Percentiles rank a stretch among this genome's conserved stretches.
These are phyloP conservation scores for Eclectus roratus DNA, from an alignment of 2,113 vertebrate species.

Conservation along the genomic window DNA sequence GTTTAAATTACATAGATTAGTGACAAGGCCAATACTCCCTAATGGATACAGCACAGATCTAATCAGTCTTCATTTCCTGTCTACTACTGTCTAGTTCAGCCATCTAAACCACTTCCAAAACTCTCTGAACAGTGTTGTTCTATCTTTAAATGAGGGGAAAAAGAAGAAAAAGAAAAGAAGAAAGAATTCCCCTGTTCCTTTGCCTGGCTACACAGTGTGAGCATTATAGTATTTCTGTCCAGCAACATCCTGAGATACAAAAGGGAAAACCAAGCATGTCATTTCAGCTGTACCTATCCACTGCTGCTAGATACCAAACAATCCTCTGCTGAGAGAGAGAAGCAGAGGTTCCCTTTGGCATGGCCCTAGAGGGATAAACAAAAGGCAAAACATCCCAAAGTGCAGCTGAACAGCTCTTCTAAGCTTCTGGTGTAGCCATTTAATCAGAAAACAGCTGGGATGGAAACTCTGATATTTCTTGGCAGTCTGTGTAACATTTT, in stretches of 20 bases:
- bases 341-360: not conserved
- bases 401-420: slow-evolving; percentile 31
- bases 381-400: slow-evolving; percentile 10
- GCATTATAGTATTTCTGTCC: not conserved
- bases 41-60: not conserved
- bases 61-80: not conserved
- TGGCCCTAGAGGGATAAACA: not conserved
- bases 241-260: not conserved
- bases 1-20: not conserved
- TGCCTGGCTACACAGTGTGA: not conserved
- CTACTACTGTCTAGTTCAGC: not conserved
- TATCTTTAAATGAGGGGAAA: not conserved
- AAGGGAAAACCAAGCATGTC: not conserved
- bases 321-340: not conserved
- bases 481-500: not conserved
- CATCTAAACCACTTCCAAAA: not conserved
- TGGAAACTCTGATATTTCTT: slow-evolving; percentile 62
- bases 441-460: slow-evolving; percentile 48
- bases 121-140: not conserved
- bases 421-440: slow-evolving; percentile 20
- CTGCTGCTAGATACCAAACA: not conserved
- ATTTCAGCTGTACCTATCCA: not conserved
- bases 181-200: not conserved
- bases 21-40: not conserved
- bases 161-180: not conserved